These are phyloP conservation scores for Hippasteria phrygiana DNA, from an alignment of 53 echinoderm and acorn worm genomes.

Conservation along the genomic window DNA sequence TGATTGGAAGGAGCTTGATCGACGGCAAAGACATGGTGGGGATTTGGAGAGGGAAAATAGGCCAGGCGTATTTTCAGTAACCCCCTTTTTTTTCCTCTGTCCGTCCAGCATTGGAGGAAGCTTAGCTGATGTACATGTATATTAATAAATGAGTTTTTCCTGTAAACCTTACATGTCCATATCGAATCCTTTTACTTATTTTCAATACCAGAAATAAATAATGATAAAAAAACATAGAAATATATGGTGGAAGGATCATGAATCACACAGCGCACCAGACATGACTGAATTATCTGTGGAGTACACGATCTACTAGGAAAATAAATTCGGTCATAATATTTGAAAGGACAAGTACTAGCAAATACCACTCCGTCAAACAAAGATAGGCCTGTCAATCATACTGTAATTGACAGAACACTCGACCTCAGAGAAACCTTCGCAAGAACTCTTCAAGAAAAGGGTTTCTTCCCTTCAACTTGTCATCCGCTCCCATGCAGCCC, in stretches of 20 bases:
- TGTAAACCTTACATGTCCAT: no score
- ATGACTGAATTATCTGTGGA: no score
- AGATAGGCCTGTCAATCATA: constrained; percentile 38
- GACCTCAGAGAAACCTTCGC: constrained; percentile 23
- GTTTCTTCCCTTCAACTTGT: background rate
- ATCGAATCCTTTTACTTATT: no score
- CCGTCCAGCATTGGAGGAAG: background rate
- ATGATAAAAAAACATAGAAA: no score
- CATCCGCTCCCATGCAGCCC: background rate
- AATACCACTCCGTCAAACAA: background rate
- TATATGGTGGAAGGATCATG: no score
- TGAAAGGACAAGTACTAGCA: background rate
- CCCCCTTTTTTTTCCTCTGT: background rate
- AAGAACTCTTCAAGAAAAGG: background rate
- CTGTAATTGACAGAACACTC: constrained; percentile 43
- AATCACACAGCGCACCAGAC: no score
- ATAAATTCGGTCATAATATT: background rate
- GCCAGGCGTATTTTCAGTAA: background rate
- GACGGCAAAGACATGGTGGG: background rate
- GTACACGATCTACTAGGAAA: no score
- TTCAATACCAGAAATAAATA: no score
- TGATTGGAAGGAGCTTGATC: constrained; percentile 6
- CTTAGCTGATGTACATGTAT: no score
- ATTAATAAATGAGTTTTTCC: no score
- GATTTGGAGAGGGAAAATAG: background rate